Base-by-base conservation (phyloP, 1,140 invertebrate species). In the Littorina saxatilis region DNA sequence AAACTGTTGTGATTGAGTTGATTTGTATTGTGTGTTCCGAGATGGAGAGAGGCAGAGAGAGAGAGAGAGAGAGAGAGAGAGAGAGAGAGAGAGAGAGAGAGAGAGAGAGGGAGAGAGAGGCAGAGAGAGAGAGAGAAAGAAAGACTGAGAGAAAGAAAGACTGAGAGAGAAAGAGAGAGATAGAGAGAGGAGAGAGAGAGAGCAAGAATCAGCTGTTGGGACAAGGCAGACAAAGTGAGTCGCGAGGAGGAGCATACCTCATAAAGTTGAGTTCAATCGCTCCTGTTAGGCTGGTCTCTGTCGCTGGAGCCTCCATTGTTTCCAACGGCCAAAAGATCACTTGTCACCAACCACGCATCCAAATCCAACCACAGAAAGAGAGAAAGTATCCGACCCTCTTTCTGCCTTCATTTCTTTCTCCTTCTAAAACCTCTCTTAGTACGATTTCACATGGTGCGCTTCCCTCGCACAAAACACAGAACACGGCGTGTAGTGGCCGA, bases 231-330 rank as follows among this genome's bases (percentile, higher is more conserved):
- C 0, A 43, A 39, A 15, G 70, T 40, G 35, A 15, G 35, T 13
- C 23, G 35, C 13, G 15, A 68, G 15, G 35, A 5, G 23, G 37
- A 72, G 37, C 75, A 32, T 66, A 82, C 80, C 80, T 82, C 72
- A 82, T 40, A 23, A 82, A 76, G 73, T 61, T 75, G 29, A 82
- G 74, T 50, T 82, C 80, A 52, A 82, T 76, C n/a, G 80, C 73
- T 35, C 80, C 80, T 70, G 80, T 75, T 11, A 82, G 58, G 47
- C 73, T 82, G 55, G 80, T 68, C 32, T 75, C 74, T 37, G 73
- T 74, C 27, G 80, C 61, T 55, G 80, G 32, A 52, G 80, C 74
- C 37, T 82, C 80, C 80, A 82, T 82, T 68, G 61, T 76, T 76
- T 37, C 63, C 32, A 40, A 77, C 61, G 75, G 29, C 43, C 47